These are phyloP conservation scores for Drosophila anomalata DNA, from an alignment of 2,888 invertebrate genomes.

Conservation along the genomic window DNA sequence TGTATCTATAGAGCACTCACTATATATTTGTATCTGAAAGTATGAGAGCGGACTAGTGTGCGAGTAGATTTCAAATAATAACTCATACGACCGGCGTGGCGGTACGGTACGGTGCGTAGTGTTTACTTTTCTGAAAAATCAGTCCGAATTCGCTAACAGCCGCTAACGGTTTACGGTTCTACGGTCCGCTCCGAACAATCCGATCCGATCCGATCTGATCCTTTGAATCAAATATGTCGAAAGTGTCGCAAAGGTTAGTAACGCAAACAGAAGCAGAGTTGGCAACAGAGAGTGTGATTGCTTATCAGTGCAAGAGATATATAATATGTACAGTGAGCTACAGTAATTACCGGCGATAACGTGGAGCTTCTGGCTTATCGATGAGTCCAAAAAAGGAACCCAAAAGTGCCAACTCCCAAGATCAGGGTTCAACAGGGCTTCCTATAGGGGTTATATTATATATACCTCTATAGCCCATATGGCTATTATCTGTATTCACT, in stretches of 20 bases:
- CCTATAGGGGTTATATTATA: background rate
- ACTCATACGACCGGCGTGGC: constrained; percentile 70
- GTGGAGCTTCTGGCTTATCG: background rate
- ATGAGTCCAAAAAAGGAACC: background rate
- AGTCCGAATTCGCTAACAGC: constrained; percentile 73
- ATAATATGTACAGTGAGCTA: background rate
- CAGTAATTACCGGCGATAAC: constrained; percentile 1
- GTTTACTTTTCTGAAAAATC: constrained; percentile 69
- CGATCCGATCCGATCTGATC: constrained; percentile 11
- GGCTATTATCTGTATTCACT: background rate
- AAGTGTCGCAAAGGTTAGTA: constrained; percentile 36
- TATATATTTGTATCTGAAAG: constrained; percentile 22
- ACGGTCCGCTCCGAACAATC: constrained; percentile 4
- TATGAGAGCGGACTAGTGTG: constrained; percentile 17
- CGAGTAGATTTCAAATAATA: constrained; percentile 59
- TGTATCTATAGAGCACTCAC: constrained; percentile 22
- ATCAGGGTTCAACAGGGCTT: background rate
- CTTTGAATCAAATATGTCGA: constrained; percentile 16
- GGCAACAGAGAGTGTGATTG: background rate
- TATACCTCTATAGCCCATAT: background rate
- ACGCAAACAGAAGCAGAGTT: too few relatives aligned
- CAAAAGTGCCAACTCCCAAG: constrained; percentile 2
- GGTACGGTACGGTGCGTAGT: constrained; percentile 62
- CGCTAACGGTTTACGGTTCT: constrained; percentile 71
- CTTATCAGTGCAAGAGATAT: constrained; percentile 1